These are phyloP conservation scores for Notolabrus celidotus DNA, from an alignment of 2,797 vertebrate genomes.

Conservation along the genomic window DNA sequence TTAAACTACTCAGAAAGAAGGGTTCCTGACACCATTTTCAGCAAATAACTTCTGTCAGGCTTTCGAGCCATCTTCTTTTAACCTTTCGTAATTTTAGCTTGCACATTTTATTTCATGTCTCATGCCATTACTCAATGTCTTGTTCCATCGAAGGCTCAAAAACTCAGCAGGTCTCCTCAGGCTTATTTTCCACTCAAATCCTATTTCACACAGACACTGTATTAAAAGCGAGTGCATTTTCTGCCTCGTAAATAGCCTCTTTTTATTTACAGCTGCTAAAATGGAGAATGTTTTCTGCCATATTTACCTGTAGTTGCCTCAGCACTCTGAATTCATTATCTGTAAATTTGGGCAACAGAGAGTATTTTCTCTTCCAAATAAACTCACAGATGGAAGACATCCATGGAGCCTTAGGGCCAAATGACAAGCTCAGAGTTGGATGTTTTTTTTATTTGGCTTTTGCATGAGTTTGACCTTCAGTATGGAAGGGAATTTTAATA, in stretches of 20 bases:
- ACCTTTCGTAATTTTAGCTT: slow-evolving; percentile 50
- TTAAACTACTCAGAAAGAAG: slow-evolving; percentile 43
- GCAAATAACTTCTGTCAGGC: slow-evolving; percentile 59
- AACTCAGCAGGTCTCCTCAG: slow-evolving; percentile 50
- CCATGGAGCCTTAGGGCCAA: slow-evolving; percentile 63
- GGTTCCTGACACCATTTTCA: slow-evolving; percentile 39
- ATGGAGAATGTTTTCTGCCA: slow-evolving; percentile 44
- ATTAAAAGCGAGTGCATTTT: slow-evolving; percentile 47
- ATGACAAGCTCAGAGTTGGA: slow-evolving; percentile 38
- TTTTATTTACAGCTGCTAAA: slow-evolving; percentile 54
- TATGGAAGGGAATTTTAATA: slow-evolving; percentile 56
- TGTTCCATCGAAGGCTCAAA: slow-evolving; percentile 35
- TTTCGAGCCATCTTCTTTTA: slow-evolving; percentile 56
- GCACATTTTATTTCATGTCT: slow-evolving; percentile 53
- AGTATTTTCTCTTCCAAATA: slow-evolving; percentile 59
- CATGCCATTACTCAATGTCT: slow-evolving; percentile 57
- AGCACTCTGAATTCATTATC: slow-evolving; percentile 67
- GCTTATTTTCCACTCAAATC: slow-evolving; percentile 64
- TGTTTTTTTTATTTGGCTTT: slow-evolving; percentile 38
- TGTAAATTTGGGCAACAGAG: slow-evolving; percentile 60
- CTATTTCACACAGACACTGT: slow-evolving; percentile 63
- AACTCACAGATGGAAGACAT: slow-evolving; percentile 65
- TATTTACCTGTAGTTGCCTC: slow-evolving; percentile 70
- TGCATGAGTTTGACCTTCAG: slow-evolving; percentile 51
- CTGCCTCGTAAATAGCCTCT: slow-evolving; percentile 42